These are phyloP conservation scores for Aphodius granarius DNA, from an alignment of 2,888 invertebrate genomes.

Conservation along the genomic window DNA sequence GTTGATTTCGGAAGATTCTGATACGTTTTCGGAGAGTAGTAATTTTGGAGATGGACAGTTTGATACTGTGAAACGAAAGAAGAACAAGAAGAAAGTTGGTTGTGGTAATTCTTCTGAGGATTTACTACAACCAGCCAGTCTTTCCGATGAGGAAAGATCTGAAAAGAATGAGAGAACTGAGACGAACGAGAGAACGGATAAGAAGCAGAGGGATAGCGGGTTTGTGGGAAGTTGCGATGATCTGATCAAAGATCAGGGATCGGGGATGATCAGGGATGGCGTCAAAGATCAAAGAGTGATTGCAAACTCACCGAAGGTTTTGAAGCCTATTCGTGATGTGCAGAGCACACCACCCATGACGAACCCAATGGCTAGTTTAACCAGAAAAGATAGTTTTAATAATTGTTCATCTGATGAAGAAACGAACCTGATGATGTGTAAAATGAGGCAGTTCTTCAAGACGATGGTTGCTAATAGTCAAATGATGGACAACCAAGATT, in stretches of 20 bases:
- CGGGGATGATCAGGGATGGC: conserved; percentile 28
- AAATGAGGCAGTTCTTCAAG: conserved; percentile 91
- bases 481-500: conserved; percentile 46
- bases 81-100: conserved; percentile 67
- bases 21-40: conserved; percentile 66
- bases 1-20: conserved; percentile 55
- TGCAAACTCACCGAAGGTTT: neutral
- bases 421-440: conserved; percentile 93
- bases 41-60: conserved; percentile 76
- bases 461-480: conserved; percentile 75
- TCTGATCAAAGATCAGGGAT: conserved; percentile 65
- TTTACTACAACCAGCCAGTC: conserved; percentile 51
- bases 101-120: conserved; percentile 51
- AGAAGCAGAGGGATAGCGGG: conserved; percentile 84
- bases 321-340: conserved; percentile 24
- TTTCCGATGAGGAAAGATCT: too few relatives aligned
- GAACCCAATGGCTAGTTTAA: too few relatives aligned
- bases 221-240: conserved; percentile 90
- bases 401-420: conserved; percentile 95
- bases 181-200: too few relatives aligned
- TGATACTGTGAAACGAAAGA: conserved; percentile 83
- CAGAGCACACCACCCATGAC: conserved; percentile 55
- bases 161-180: too few relatives aligned
- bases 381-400: conserved; percentile 87
- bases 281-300: conserved; percentile 12